Evolutionary conservation across 2,797 vertebrate species (phyloP), one percentile per base, ranked within the genome.

Genomic region (Manis pentadactyla): DNA sequence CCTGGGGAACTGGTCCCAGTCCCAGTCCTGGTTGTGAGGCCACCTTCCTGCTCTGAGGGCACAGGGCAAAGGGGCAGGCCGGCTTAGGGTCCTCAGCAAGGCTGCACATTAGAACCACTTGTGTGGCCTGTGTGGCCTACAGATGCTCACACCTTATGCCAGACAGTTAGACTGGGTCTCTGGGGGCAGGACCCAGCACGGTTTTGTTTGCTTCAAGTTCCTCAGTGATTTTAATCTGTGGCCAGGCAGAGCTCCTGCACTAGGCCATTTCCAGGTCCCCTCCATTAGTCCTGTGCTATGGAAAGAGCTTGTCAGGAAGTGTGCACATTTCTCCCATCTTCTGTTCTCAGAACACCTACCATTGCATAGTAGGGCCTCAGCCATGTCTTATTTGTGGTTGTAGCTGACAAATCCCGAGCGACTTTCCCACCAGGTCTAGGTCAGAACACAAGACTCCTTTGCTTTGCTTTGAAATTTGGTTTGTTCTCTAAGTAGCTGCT

Each of bases 381-480:
- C 34, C 31, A 46, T 37, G 3, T 64, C 85, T 86, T 75, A 51
- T 81, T 68, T 57, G 61, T 59, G 66, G 27, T 57, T 94, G 83
- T 55, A 59, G 55, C 29, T n/a, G 57, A 78, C 42, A 90, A 46
- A 51, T 57, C 57, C 31, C 4, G 1, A n/a, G 53, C 61, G 21
- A 61, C 53, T 57, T 55, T 51, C 57, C 53, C 13, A 34, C 6
- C 9, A 37, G 46, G 46, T 14, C 81, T 37, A 59, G 23, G 51
- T 11, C 53, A 71, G 46, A 39, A 63, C 71, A 87, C 13, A 55
- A 73, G 34, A 4, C 79, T 81, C 46, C 46, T 46, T 46, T 51
- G 14, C 57, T 86, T 82, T 19, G 34, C 78, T 71, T 57, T 37
- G 71, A 55, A 64, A 25, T 85, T 59, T 42, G 34, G 4, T 81